Base-by-base conservation (phyloP, 1,140 invertebrate species). In the Drosophila ficusphila region DNA sequence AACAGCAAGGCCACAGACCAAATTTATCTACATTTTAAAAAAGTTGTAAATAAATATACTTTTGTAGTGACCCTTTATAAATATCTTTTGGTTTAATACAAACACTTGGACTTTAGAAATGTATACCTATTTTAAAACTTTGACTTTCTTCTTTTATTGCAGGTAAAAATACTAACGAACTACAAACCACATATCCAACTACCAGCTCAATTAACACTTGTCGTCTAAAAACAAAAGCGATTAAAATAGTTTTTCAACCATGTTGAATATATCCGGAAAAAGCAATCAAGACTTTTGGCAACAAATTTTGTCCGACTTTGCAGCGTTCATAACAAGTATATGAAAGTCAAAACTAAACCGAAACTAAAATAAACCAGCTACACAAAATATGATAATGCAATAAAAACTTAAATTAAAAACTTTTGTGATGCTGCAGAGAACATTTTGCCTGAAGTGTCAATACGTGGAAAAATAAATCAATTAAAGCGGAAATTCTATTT, bases 281-380 rank as follows among this genome's bases (percentile, higher is more conserved):
- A 51, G 42, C 48, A 62, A 60, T 69, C 67, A 36, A 65, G 65
- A 67, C 46, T 42, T 41, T 78, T 74, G 79, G 61, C 52, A 65
- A 34, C 47, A 39, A 27, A 57, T 64, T 74, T 47, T 60, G 31
- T 41, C 29, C 25, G 38, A 57, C 38, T 57, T 65, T 41, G 18
- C 31, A 41, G 14, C 16, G 27, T 49, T 38, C 18, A 73, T 33
- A 78, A 18, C 49, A 44, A 82, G 76, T 69, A 73, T 57, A 78
- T 74, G 49, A 82, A 72, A 58, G 53, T 31, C 21, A 46, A 53
- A 39, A 12, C 16, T n/a, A 56, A 67, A 29, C n/a, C 14, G 11
- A 31, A 68, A 42, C 18, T 16, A 67, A 18, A 8, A 11, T 8
- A 47, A 12, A 39, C 16, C 18, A 54, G 38, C 53, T 25, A 29